Evolutionary conservation across 2,888 invertebrate genomes (phyloP).

Genomic region (Hypselothyrea guttata): DNA sequence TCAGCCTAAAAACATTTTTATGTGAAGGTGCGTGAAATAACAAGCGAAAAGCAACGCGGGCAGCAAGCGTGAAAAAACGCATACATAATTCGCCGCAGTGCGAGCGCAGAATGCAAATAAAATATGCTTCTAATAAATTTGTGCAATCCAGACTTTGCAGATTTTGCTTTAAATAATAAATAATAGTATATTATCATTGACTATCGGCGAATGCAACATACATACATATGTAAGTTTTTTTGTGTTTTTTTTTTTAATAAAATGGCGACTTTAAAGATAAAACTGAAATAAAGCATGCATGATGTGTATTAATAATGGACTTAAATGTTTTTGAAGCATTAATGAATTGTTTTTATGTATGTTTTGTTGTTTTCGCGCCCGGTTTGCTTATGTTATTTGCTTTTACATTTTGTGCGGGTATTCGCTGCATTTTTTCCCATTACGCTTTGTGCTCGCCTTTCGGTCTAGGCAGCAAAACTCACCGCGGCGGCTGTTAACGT

Average conservation of each 20-base stretch:
- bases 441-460: slow-evolving; percentile 58
- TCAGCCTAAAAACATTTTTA: too few relatives aligned
- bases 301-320: too few relatives aligned
- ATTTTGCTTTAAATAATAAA: too few relatives aligned
- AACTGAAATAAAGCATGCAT: slow-evolving; percentile 1
- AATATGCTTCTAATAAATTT: slow-evolving; percentile 1
- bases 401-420: slow-evolving; percentile 36
- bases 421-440: slow-evolving; percentile 60
- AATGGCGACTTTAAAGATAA: slow-evolving; percentile 50
- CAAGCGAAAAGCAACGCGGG: neutral
- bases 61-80: slow-evolving; percentile 23
- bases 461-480: slow-evolving; percentile 31
- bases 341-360: slow-evolving; percentile 13
- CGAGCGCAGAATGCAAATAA: slow-evolving; percentile 15
- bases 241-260: slow-evolving; percentile 21
- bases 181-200: too few relatives aligned
- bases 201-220: too few relatives aligned
- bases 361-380: slow-evolving; percentile 53
- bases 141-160: too few relatives aligned
- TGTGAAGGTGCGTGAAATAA: slow-evolving; percentile 64
- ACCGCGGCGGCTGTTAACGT: slow-evolving; percentile 49
- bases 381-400: slow-evolving; percentile 53
- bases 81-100: slow-evolving; percentile 34
- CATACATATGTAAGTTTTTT: too few relatives aligned
- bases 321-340: slow-evolving; percentile 1